phyloP scores from a whole-genome alignment of 2,888 invertebrate species.

The Hedya salicella region DNA sequence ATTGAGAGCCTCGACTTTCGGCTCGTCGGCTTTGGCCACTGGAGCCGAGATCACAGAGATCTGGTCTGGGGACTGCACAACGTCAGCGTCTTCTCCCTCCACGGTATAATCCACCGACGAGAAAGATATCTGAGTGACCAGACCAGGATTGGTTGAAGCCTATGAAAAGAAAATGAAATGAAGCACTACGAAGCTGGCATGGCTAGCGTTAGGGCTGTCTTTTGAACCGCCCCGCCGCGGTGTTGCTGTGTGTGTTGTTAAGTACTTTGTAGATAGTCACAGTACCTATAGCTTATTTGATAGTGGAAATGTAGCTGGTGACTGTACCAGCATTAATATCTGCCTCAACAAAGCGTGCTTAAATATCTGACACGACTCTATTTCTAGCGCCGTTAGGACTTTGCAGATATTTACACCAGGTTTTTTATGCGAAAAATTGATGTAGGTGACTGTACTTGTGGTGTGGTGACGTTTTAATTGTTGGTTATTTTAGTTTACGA shows the following conservation, averaged over 20 bases:
- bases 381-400: too few relatives aligned
- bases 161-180: slow-evolving; percentile 47
- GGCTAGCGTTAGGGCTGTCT: neutral
- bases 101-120: slow-evolving; percentile 97
- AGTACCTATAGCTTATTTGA: too few relatives aligned
- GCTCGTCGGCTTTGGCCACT: slow-evolving; percentile 73
- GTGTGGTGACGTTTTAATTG: too few relatives aligned
- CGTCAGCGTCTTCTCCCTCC: slow-evolving; percentile 91
- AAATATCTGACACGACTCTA: too few relatives aligned
- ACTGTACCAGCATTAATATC: too few relatives aligned
- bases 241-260: neutral
- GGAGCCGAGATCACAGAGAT: slow-evolving; percentile 88
- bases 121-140: slow-evolving; percentile 94
- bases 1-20: slow-evolving; percentile 52
- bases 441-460: too few relatives aligned
- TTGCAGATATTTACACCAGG: too few relatives aligned
- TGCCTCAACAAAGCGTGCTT: too few relatives aligned
- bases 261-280: too few relatives aligned
- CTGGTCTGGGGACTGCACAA: slow-evolving; percentile 89
- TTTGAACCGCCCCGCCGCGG: neutral
- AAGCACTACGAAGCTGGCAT: slow-evolving; percentile 23
- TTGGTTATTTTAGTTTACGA: too few relatives aligned
- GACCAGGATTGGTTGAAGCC: slow-evolving; percentile 82
- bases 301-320: too few relatives aligned
- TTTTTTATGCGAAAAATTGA: too few relatives aligned